These are phyloP conservation scores for Emydoidea blandingii DNA, from an alignment of 2,797 vertebrate genomes.

Conservation along the genomic window DNA sequence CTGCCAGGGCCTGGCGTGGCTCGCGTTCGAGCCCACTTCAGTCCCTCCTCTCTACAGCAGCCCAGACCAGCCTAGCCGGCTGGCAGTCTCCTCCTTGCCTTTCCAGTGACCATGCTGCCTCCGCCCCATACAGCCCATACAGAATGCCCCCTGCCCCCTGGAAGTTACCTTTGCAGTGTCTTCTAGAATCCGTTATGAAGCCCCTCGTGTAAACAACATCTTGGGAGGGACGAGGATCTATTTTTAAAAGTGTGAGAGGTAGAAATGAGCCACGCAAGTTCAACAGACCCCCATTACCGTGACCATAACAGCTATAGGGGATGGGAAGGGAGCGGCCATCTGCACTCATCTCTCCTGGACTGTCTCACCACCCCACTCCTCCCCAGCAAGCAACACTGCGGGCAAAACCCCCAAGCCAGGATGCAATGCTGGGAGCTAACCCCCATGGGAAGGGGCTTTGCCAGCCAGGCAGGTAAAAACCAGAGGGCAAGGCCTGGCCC, in stretches of 20 bases:
- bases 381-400: background rate
- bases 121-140: slow-evolving; percentile 43
- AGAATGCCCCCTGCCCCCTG: slow-evolving; percentile 42
- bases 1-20: no score
- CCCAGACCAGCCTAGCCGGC: background rate
- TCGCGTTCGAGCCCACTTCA: background rate
- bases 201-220: slow-evolving; percentile 73
- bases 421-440: background rate
- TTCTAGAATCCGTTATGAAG: slow-evolving; percentile 77
- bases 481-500: background rate
- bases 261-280: slow-evolving; percentile 69
- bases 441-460: background rate
- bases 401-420: background rate
- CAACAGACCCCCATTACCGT: slow-evolving; percentile 39
- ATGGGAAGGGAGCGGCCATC: background rate
- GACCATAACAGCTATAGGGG: slow-evolving; percentile 30
- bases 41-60: background rate
- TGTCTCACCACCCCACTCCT: background rate
- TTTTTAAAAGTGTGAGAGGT: slow-evolving; percentile 76
- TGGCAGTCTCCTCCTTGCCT: background rate
- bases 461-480: background rate
- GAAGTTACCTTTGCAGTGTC: slow-evolving; percentile 74
- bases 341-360: background rate
- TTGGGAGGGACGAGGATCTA: slow-evolving; percentile 72
- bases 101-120: background rate